phyloP scores from a whole-genome alignment of 2,888 invertebrate genomes.

The Dichetophora obliterata region DNA sequence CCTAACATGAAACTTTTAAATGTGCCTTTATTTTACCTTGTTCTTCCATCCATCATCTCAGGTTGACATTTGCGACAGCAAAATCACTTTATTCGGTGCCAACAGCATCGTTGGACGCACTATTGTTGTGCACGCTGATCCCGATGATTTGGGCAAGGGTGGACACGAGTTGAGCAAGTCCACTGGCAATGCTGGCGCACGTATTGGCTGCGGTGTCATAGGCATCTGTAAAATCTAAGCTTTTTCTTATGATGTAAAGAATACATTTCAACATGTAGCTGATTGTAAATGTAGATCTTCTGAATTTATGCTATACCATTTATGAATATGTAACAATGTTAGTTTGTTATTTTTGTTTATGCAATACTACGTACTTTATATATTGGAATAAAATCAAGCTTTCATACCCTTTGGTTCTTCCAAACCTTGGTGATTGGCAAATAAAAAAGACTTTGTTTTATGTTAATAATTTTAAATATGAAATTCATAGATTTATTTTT shows the following conservation, averaged over 20 bases:
- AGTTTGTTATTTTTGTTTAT: background rate
- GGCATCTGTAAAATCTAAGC: constrained; percentile 66
- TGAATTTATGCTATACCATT: background rate
- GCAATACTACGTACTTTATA: no score
- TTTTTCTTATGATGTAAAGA: background rate
- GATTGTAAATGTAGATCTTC: background rate
- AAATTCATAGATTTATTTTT: constrained; percentile 17
- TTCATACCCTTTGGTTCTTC: background rate
- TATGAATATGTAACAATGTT: background rate
- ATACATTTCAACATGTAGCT: background rate
- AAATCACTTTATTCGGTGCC: constrained; percentile 78
- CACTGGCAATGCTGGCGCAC: constrained; percentile 91
- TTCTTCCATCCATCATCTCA: constrained; percentile 42
- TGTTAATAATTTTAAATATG: background rate
- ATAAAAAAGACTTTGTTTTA: background rate
- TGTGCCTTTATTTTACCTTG: background rate
- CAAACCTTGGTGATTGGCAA: constrained; percentile 13
- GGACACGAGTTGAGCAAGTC: constrained; percentile 93
- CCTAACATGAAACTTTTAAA: background rate
- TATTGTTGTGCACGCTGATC: constrained; percentile 91
- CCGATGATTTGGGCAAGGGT: constrained; percentile 93
- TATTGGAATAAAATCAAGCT: no score
- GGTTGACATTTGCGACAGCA: constrained; percentile 75
- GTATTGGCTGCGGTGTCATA: constrained; percentile 71
- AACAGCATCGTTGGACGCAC: constrained; percentile 88